Evolutionary conservation across 1,140 invertebrate species (phyloP), one percentile per base, ranked within the genome.

Genomic region (Arctopsyche grandis): DNA sequence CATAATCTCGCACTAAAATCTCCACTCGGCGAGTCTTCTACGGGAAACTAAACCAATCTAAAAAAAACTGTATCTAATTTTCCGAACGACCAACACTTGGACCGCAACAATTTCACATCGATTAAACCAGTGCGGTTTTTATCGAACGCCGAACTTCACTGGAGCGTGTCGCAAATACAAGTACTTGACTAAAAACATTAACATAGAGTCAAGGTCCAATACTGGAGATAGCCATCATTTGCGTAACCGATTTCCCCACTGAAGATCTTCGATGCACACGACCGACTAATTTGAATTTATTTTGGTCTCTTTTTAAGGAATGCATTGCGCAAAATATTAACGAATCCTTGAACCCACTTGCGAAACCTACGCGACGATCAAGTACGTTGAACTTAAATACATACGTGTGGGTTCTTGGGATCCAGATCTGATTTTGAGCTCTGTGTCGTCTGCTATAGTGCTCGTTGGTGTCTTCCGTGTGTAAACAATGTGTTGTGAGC

Each of bases 341-440:
- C 7, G 19, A 24, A 66, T 26, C 63, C 63, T 66, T 66, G 63
- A 66, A 66, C 63, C 63, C 63, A 66, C 63, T 66, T 24, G 21
- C 24, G 63, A 26, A 22, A 26, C 63, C 63, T 26, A 66, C 63
- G 9, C 24, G 21, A 66, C 22, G n/a, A 26, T 26, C 22, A 60
- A 66, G 63, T 66, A 26, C 63, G 24, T 26, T 66, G 63, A 66
- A 66, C 63, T 66, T 26, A 3, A 66, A 12, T 14, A 52, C 10
- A 52, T 12, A 66, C 7, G 63, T 12, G 63, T 66, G 63, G 63
- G 63, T 52, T 52, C 4, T 66, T 66, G 1, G 24, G 21, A 66
- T 26, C 63, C 29, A 38, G 63, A 52, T 66, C 63, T 12, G 21
- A 66, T 66, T 66, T 66, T 19, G 24, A 66, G 12, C 24, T 12